Percentiles rank a stretch among this genome's conserved stretches.
These are phyloP conservation scores for Ptilonorhynchus violaceus DNA, from an alignment of 2,113 vertebrate species.

Conservation along the genomic window DNA sequence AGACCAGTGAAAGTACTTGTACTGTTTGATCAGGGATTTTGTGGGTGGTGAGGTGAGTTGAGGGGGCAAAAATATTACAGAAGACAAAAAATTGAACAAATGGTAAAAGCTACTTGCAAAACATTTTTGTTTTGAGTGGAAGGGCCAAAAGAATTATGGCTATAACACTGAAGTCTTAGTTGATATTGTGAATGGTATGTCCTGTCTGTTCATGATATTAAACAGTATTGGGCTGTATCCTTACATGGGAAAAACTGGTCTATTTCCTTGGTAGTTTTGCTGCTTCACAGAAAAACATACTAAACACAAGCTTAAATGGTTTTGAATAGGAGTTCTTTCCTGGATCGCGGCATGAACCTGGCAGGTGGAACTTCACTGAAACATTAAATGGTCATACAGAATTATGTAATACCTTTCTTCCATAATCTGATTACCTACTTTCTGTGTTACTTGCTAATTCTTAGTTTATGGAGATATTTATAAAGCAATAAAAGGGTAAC, in stretches of 20 bases:
- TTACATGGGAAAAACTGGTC: neutral
- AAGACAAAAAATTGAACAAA: neutral
- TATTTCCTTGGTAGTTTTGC: neutral
- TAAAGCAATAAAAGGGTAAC: neutral
- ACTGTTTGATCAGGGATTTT: neutral
- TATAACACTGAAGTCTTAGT: neutral
- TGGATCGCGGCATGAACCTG: neutral
- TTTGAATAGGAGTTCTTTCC: neutral
- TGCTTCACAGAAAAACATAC: neutral
- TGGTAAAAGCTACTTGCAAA: neutral
- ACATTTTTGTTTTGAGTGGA: neutral
- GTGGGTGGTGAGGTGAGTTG: neutral
- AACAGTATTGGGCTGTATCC: neutral
- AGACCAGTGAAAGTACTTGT: neutral
- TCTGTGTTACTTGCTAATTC: neutral
- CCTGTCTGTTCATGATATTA: neutral
- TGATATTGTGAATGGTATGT: neutral
- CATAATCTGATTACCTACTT: neutral
- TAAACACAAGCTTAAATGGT: neutral
- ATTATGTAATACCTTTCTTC: neutral
- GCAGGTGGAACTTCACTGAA: neutral
- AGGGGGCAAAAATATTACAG: neutral
- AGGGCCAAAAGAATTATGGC: neutral
- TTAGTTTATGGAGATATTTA: neutral
- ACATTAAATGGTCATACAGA: neutral